Evolutionary conservation across 1,140 invertebrate species (phyloP).

Genomic region (Zeugodacus cucurbitae): DNA sequence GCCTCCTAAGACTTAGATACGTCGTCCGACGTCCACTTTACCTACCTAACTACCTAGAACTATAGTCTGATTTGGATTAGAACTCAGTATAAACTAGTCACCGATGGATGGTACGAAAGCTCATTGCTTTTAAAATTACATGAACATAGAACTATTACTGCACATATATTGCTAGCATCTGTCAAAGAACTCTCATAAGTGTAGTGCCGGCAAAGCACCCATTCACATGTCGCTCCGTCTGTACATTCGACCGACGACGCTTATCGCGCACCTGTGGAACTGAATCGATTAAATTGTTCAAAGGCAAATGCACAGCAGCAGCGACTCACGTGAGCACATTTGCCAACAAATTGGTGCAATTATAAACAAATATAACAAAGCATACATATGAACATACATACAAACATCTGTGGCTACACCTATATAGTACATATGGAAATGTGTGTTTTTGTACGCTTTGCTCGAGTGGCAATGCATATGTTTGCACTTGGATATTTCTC

Average conservation of each 20-base stretch:
- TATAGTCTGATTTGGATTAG: too few relatives aligned
- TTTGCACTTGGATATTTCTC: background rate
- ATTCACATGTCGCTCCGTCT: too few relatives aligned
- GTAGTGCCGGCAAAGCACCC: background rate
- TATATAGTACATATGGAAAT: background rate
- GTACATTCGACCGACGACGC: background rate
- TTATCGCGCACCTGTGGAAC: constrained; percentile 15
- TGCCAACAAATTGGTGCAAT: background rate
- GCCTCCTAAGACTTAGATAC: too few relatives aligned
- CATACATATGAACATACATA: background rate
- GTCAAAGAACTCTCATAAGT: background rate
- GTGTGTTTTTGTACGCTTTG: background rate
- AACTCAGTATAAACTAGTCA: too few relatives aligned
- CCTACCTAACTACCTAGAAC: too few relatives aligned
- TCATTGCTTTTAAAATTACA: too few relatives aligned
- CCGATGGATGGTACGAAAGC: too few relatives aligned
- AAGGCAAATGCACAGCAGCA: background rate
- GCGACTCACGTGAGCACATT: background rate
- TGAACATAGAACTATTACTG: too few relatives aligned
- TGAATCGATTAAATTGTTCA: constrained; percentile 9
- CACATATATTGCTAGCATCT: too few relatives aligned
- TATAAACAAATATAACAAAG: background rate
- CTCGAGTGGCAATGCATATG: background rate
- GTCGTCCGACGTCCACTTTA: too few relatives aligned
- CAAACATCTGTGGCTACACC: background rate